Conservation (phyloP, 1,140 invertebrate species). For the Atta colombica region DNA sequence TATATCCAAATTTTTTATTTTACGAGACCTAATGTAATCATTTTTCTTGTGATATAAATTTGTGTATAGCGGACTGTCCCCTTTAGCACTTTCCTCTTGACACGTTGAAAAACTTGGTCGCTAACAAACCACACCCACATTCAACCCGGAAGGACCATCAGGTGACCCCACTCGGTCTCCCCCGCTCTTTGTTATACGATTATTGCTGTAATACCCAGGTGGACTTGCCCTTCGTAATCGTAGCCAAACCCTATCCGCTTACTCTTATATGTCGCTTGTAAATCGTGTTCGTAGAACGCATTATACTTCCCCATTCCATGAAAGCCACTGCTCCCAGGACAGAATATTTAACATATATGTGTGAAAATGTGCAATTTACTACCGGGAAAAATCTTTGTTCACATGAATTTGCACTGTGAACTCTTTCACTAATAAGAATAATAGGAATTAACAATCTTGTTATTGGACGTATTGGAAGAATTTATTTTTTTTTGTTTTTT, state of each 20-base stretch:
- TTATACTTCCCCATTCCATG: slow-evolving; percentile 54
- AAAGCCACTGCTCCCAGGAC: background rate
- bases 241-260: slow-evolving; percentile 34
- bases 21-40: background rate
- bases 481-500: slow-evolving; percentile 9
- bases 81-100: background rate
- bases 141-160: slow-evolving; percentile 83
- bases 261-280: slow-evolving; percentile 46
- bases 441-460: background rate
- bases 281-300: slow-evolving; percentile 52
- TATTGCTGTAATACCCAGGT: slow-evolving; percentile 83
- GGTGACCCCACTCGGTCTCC: slow-evolving; percentile 75
- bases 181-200: slow-evolving; percentile 84
- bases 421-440: background rate
- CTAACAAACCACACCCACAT: slow-evolving; percentile 78
- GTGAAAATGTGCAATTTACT: slow-evolving; percentile 14
- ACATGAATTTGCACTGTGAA: background rate
- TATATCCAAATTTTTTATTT: background rate
- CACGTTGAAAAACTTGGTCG: slow-evolving; percentile 57
- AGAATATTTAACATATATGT: slow-evolving; percentile 51
- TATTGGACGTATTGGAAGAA: background rate
- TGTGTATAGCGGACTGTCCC: background rate
- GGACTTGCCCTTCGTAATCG: slow-evolving; percentile 71
- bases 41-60: slow-evolving; percentile 15
- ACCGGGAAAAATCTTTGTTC: slow-evolving; percentile 35